Evolutionary conservation across 2,888 invertebrate genomes (phyloP).

Genomic region (Pseudeuparius sepicola): DNA sequence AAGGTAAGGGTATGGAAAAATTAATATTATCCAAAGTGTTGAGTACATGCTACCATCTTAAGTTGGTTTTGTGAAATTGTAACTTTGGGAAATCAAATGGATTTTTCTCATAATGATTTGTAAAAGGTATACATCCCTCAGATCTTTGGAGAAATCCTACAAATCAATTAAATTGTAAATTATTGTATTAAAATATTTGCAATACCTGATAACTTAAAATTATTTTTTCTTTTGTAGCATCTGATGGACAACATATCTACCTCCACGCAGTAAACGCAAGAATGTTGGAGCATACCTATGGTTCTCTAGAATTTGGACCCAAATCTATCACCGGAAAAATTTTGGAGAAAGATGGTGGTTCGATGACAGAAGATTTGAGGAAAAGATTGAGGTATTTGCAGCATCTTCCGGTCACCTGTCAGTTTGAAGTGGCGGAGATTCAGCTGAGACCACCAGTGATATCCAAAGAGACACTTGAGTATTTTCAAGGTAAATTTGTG

Average conservation of each 20-base stretch:
- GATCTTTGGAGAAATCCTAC: neutral
- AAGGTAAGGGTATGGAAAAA: conserved; percentile 49
- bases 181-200: neutral
- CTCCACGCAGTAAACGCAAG: conserved; percentile 83
- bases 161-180: conserved; percentile 1
- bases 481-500: conserved; percentile 61
- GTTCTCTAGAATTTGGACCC: conserved; percentile 70
- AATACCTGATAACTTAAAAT: conserved; percentile 1
- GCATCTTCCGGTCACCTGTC: conserved; percentile 84
- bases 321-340: conserved; percentile 62
- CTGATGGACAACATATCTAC: conserved; percentile 88
- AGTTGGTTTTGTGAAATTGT: conserved; percentile 25
- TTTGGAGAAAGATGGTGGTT: conserved; percentile 77
- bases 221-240: conserved; percentile 50
- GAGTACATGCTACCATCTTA: conserved; percentile 23
- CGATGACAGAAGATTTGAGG: conserved; percentile 75
- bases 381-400: conserved; percentile 64
- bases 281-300: conserved; percentile 80
- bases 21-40: conserved; percentile 23
- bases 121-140: conserved; percentile 1
- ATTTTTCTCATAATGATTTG: conserved; percentile 13
- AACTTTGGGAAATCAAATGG: conserved; percentile 24
- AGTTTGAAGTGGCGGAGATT: conserved; percentile 84
- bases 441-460: conserved; percentile 65
- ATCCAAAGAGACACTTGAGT: conserved; percentile 53